phyloP scores from a whole-genome alignment of 1,140 invertebrate genomes.

The Pogonomyrmex californicus region DNA sequence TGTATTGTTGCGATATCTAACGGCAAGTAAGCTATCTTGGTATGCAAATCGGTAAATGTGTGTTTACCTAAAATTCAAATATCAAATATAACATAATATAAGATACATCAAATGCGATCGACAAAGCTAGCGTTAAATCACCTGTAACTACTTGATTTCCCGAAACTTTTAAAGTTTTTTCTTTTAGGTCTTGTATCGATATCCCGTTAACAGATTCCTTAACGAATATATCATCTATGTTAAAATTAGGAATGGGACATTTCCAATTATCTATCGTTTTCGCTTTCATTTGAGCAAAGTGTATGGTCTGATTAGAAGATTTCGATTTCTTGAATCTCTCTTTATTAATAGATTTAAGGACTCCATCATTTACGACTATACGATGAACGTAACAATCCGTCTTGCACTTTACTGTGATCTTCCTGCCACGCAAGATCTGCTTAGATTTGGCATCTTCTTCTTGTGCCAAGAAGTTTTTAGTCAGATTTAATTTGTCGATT shows the following conservation, averaged over 20 bases:
- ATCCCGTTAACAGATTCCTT: slow-evolving; percentile 75
- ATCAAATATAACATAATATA: slow-evolving; percentile 13
- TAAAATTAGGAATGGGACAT: slow-evolving; percentile 75
- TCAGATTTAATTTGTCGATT: slow-evolving; percentile 29
- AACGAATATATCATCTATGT: slow-evolving; percentile 72
- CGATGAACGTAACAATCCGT: slow-evolving; percentile 59
- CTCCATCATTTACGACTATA: slow-evolving; percentile 35
- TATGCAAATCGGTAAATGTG: slow-evolving; percentile 52
- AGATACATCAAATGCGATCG: background rate
- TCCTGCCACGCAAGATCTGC: slow-evolving; percentile 35
- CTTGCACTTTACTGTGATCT: slow-evolving; percentile 68
- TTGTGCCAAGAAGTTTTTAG: slow-evolving; percentile 5
- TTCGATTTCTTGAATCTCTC: background rate
- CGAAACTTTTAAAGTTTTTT: slow-evolving; percentile 73
- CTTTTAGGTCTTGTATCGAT: slow-evolving; percentile 66
- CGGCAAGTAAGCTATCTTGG: slow-evolving; percentile 45
- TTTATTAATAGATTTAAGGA: slow-evolving; percentile 7
- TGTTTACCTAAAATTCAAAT: slow-evolving; percentile 67
- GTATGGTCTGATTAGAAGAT: background rate
- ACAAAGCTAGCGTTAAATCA: slow-evolving; percentile 36
- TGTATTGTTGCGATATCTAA: slow-evolving; percentile 65
- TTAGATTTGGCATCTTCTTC: background rate
- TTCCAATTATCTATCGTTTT: slow-evolving; percentile 67
- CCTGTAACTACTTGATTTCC: slow-evolving; percentile 79
- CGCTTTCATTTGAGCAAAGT: slow-evolving; percentile 64